A percentile compares a stretch with the other conserved stretches of the same genome.
Evolutionary conservation across 2,888 invertebrate genomes (phyloP).

Genomic region (Parnassius orleans): DNA sequence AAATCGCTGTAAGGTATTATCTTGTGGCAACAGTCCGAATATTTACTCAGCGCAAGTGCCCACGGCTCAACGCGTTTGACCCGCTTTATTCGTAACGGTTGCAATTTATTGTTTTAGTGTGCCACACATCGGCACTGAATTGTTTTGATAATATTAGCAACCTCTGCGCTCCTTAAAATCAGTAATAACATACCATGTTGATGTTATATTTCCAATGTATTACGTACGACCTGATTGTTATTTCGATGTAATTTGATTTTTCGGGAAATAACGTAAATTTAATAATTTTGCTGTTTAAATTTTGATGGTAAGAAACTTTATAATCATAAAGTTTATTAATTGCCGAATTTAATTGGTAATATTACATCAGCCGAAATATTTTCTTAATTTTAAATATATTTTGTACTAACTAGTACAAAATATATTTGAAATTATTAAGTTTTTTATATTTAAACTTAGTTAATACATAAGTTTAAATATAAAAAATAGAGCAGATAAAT

Average conservation of each 20-base stretch:
- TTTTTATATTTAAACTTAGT: too few relatives aligned
- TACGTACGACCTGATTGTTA: constrained; percentile 5
- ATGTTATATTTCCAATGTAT: constrained; percentile 10
- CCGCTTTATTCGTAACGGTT: constrained; percentile 42
- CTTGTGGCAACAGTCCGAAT: constrained; percentile 10
- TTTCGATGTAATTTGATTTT: constrained; percentile 4
- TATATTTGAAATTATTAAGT: too few relatives aligned
- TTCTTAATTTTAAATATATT: too few relatives aligned
- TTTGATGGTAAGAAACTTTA: too few relatives aligned
- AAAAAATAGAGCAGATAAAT: too few relatives aligned
- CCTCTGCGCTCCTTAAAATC: constrained; percentile 26
- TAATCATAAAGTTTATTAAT: too few relatives aligned
- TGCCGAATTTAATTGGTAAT: too few relatives aligned
- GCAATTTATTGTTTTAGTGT: constrained; percentile 50
- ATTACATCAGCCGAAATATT: too few relatives aligned
- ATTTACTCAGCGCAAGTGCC: constrained; percentile 31
- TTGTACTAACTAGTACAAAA: too few relatives aligned
- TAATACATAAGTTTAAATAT: too few relatives aligned
- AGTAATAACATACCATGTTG: constrained; percentile 25
- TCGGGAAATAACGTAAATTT: too few relatives aligned
- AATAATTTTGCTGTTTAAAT: too few relatives aligned
- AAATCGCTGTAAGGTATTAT: not conserved
- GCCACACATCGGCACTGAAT: constrained; percentile 37
- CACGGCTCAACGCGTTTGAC: constrained; percentile 41
- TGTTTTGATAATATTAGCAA: constrained; percentile 58